A percentile compares a stretch with the other conserved stretches of the same genome.
Evolutionary conservation across 2,113 vertebrate species (phyloP).

Genomic region (Saiga tatarica): DNA sequence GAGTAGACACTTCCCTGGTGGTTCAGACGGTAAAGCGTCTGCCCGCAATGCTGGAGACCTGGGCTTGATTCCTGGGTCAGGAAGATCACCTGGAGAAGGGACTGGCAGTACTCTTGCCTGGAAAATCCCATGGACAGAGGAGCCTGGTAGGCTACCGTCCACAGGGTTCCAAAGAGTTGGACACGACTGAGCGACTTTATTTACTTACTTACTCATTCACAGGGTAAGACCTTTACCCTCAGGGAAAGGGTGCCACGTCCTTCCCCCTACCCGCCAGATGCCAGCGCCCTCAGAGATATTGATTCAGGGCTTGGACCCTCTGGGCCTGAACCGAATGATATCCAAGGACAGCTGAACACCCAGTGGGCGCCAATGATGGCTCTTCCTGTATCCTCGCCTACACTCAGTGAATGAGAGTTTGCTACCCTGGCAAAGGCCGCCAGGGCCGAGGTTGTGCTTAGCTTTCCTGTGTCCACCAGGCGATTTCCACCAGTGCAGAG

Average conservation of each 20-base stretch:
- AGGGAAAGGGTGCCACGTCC: not conserved
- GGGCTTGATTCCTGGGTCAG: not conserved
- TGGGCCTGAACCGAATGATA: fast-evolving
- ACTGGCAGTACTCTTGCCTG: not conserved
- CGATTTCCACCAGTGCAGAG: not conserved
- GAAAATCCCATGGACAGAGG: not conserved
- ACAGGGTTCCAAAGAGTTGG: not conserved
- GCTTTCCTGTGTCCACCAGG: not conserved
- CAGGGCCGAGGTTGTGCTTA: not conserved
- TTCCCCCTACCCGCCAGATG: not conserved
- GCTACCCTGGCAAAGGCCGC: not conserved
- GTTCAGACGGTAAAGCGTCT: not conserved
- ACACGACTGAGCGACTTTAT: not conserved
- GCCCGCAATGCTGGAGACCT: not conserved
- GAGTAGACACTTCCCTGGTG: not conserved
- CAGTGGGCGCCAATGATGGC: fast-evolving
- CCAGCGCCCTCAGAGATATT: not conserved
- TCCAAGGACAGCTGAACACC: not conserved
- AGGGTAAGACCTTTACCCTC: not conserved
- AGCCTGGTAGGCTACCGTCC: not conserved
- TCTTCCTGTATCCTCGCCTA: not conserved
- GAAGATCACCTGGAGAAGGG: not conserved
- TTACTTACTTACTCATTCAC: not conserved
- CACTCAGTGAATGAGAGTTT: not conserved
- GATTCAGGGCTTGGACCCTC: not conserved